These are phyloP conservation scores for Nesometra sesokonis DNA, from an alignment of 35 echinoderm and acorn worm genomes.

Conservation along the genomic window DNA sequence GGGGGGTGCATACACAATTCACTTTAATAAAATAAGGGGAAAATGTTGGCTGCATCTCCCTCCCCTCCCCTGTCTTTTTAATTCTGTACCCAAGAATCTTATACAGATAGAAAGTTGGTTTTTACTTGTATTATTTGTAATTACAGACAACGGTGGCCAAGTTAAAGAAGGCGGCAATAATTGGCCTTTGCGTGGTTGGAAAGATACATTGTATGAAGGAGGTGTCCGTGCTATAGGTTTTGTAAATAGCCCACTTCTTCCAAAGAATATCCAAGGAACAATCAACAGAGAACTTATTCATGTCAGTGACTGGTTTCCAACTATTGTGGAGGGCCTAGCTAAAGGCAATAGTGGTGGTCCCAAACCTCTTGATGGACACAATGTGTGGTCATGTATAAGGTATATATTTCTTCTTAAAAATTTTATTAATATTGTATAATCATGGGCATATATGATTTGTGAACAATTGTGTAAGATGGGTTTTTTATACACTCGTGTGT, in stretches of 20 bases:
- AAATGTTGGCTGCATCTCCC: too few relatives aligned
- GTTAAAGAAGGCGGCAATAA: conserved; percentile 28
- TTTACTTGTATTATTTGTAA: background rate
- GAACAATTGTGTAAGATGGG: too few relatives aligned
- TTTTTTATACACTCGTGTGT: too few relatives aligned
- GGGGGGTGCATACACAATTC: too few relatives aligned
- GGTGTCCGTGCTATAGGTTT: conserved; percentile 59
- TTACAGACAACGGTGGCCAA: conserved; percentile 64
- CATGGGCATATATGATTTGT: too few relatives aligned
- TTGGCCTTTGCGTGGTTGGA: conserved; percentile 62
- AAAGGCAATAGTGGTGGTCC: conserved; percentile 4
- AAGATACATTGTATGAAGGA: conserved; percentile 68
- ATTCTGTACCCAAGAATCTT: too few relatives aligned
- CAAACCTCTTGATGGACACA: conserved; percentile 31
- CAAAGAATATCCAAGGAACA: conserved; percentile 24
- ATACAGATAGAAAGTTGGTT: too few relatives aligned
- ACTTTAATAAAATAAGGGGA: too few relatives aligned
- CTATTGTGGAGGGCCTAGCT: conserved; percentile 49
- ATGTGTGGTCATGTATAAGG: conserved; percentile 23
- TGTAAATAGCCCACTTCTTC: conserved; percentile 55
- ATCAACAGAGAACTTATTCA: conserved; percentile 51
- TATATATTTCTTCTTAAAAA: too few relatives aligned
- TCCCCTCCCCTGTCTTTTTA: too few relatives aligned
- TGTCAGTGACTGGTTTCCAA: conserved; percentile 82
- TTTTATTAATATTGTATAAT: too few relatives aligned